Evolutionary conservation across 2,113 vertebrate genomes (phyloP).

Genomic region (Tamias sibiricus): DNA sequence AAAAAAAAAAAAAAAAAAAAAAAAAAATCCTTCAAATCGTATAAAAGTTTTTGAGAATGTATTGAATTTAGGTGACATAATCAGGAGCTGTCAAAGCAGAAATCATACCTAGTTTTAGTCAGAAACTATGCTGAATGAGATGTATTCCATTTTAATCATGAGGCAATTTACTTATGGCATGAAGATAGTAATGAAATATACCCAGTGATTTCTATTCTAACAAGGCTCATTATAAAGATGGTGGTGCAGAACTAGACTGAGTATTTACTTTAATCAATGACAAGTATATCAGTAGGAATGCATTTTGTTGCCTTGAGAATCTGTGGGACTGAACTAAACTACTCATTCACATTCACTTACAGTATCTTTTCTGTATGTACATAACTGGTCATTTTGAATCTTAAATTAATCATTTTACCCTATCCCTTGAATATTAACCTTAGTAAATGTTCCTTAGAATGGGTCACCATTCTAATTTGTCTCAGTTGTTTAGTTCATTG

Average conservation of each 20-base stretch:
- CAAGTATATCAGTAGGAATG: not conserved
- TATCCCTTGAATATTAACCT: not conserved
- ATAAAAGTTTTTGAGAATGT: not conserved
- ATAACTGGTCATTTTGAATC: conserved; percentile 16
- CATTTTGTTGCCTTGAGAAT: not conserved
- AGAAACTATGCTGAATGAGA: not conserved
- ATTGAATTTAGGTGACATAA: not conserved
- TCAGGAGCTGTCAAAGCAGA: not conserved
- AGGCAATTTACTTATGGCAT: not conserved
- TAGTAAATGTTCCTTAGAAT: not conserved
- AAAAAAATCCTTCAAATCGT: not conserved
- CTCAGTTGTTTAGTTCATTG: not conserved
- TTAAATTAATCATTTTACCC: not conserved
- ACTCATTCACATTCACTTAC: not conserved
- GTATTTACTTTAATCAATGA: not conserved
- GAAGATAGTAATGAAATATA: not conserved
- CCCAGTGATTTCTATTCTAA: not conserved
- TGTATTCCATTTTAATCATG: not conserved
- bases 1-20: not conserved
- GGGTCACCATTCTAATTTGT: not conserved
- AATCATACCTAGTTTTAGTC: not conserved
- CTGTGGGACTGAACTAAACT: not conserved
- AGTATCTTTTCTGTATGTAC: not conserved
- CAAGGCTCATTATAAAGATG: not conserved
- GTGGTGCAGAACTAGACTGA: not conserved